Conservation (phyloP, 2,888 invertebrate genomes). For the Pterostichus madidus region DNA sequence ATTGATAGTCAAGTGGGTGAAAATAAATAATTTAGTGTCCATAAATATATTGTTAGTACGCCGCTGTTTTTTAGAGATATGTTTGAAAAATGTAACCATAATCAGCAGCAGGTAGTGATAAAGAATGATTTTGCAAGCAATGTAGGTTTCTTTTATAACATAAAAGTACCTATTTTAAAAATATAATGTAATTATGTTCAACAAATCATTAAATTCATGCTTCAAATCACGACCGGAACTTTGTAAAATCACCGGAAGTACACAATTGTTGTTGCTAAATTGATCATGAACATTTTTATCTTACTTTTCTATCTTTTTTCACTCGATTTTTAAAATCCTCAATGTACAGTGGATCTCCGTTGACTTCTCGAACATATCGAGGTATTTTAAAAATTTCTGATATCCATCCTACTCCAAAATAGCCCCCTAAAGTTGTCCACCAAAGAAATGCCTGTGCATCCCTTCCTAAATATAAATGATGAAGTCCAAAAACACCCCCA, state of each 20-base stretch:
- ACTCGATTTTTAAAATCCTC: slow-evolving; percentile 83
- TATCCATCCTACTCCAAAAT: slow-evolving; percentile 91
- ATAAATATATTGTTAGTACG: slow-evolving; percentile 35
- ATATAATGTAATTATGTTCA: not conserved
- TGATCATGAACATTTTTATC: slow-evolving; percentile 52
- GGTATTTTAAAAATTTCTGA: slow-evolving; percentile 91
- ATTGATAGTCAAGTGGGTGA: too few species aligned
- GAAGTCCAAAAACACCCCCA: slow-evolving; percentile 92
- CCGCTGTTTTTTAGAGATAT: slow-evolving; percentile 13
- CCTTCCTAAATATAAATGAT: slow-evolving; percentile 93
- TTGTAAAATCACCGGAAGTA: slow-evolving; percentile 21
- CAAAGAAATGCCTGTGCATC: slow-evolving; percentile 95
- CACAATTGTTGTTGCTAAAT: slow-evolving; percentile 38
- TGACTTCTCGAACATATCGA: slow-evolving; percentile 90
- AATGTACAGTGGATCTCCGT: slow-evolving; percentile 85
- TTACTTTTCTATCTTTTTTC: slow-evolving; percentile 83
- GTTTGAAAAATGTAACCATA: slow-evolving; percentile 27
- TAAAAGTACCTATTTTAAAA: not conserved
- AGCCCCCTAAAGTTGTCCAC: slow-evolving; percentile 93
- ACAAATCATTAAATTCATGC: slow-evolving; percentile 30
- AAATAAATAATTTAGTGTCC: too few species aligned
- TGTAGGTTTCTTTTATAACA: not conserved
- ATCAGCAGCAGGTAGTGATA: slow-evolving; percentile 5
- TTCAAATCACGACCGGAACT: slow-evolving; percentile 42
- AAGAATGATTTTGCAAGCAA: slow-evolving; percentile 21